Evolutionary conservation across 2,113 vertebrate genomes (phyloP).

Genomic region (Paramormyrops kingsleyae): DNA sequence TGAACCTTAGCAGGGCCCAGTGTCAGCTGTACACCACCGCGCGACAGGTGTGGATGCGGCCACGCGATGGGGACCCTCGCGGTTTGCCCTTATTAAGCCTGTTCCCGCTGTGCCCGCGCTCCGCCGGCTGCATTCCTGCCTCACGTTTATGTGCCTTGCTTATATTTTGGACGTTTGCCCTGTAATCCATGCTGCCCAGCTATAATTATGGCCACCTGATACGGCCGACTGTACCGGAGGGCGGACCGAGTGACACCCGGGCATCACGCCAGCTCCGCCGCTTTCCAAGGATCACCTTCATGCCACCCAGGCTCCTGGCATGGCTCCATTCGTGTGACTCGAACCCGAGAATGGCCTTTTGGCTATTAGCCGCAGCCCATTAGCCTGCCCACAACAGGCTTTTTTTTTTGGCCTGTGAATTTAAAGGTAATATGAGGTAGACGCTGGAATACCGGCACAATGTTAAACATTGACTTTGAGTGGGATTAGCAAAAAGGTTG

Average conservation of each 20-base stretch:
- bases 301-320: neutral
- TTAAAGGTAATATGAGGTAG: neutral
- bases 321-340: neutral
- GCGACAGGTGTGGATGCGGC: neutral
- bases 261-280: neutral
- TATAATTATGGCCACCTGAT: constrained; percentile 53
- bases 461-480: neutral
- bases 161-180: constrained; percentile 24
- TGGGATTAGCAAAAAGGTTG: neutral
- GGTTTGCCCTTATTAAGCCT: constrained; percentile 35
- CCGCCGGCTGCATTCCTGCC: constrained; percentile 2
- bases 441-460: neutral
- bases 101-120: neutral
- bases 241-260: neutral
- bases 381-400: neutral
- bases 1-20: neutral
- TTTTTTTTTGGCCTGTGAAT: neutral
- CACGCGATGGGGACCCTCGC: neutral
- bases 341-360: neutral
- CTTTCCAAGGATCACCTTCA: constrained; percentile 11
- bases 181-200: constrained; percentile 38
- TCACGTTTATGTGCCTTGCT: constrained; percentile 27
- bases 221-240: constrained; percentile 11
- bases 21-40: neutral
- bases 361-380: neutral